Evolutionary conservation across 2,113 vertebrate species (phyloP), one percentile per base, ranked within the genome.

Genomic region (Phoxinus phoxinus): DNA sequence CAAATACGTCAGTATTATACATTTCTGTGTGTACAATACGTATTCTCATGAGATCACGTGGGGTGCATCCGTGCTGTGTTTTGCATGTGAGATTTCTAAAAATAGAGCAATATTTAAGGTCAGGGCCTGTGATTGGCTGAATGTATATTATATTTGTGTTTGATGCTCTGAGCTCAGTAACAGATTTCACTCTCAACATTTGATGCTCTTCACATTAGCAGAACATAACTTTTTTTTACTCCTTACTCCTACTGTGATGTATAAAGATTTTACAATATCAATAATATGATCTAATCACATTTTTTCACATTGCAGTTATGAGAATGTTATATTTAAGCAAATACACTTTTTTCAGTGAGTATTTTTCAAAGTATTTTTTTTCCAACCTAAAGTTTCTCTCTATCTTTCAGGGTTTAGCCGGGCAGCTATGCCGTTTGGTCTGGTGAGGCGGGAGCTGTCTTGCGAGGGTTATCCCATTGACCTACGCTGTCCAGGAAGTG

Each of bases 391-490:
- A 56, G 15, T 51, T 17, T 90, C 77, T 37, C 27, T 41, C 63
- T 84, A 84, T 87, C 88, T 88, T 35, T 1, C 58, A 99, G 98
- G 96, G 90, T 99, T 99, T 92, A 99, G 97, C 91, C 95, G 98
- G 92, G 97, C 98, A 83, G 97, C 97, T 0, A 94, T 99, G 89
- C 98, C 98, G 0, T 99, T 99, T 83, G 98, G 98, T 85, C 94
- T 99, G 90, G 98, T 99, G 37, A 95, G 98, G 88, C 94, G 98
- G 93, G 98, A 99, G 93, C 94, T 99, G 78, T 98, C 98, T 86
- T 99, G 98, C 3, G 98, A 99, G 93, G 98, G 98, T 90, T 99
- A 99, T 90, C 97, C 97, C 89, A 99, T 99, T 84, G 98, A 99
- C 92, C 96, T 99, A 82, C 96, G 98, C 23, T 99, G 98, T 92